These are phyloP conservation scores for Nilaparvata lugens DNA, from an alignment of 1,140 invertebrate species.

Conservation along the genomic window DNA sequence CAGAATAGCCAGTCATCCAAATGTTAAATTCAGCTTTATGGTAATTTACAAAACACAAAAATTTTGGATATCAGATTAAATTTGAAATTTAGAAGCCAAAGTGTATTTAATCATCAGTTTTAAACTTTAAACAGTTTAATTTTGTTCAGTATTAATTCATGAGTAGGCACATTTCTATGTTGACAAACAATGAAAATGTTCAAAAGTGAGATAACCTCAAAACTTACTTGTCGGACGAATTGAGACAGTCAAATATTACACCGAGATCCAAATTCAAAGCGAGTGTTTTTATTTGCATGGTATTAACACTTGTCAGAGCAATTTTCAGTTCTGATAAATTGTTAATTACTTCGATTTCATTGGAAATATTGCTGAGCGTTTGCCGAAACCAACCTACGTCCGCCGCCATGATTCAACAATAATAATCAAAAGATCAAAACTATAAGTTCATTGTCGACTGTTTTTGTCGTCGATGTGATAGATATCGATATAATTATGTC, in stretches of 20 bases:
- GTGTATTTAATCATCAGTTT: no score
- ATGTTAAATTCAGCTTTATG: no score
- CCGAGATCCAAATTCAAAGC: background rate
- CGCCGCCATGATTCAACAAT: background rate
- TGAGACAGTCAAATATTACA: conserved; percentile 17
- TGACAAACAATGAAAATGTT: background rate
- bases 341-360: conserved; percentile 2
- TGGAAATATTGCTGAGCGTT: background rate
- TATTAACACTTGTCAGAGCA: conserved; percentile 8
- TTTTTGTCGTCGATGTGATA: no score
- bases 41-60: no score
- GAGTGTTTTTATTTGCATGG: background rate
- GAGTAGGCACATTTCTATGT: background rate
- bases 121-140: no score
- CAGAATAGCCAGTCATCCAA: no score
- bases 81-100: no score
- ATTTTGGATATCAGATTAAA: no score
- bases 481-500: no score
- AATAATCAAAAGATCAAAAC: no score
- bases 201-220: conserved; percentile 2
- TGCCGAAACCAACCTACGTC: conserved; percentile 7
- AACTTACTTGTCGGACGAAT: conserved; percentile 18
- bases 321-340: conserved; percentile 18
- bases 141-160: conserved; percentile 15
- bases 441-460: no score